A percentile compares a stretch with the other conserved stretches of the same genome.
Conservation (phyloP, 2,888 invertebrate species). For the Dryocosmus kuriphilus region DNA sequence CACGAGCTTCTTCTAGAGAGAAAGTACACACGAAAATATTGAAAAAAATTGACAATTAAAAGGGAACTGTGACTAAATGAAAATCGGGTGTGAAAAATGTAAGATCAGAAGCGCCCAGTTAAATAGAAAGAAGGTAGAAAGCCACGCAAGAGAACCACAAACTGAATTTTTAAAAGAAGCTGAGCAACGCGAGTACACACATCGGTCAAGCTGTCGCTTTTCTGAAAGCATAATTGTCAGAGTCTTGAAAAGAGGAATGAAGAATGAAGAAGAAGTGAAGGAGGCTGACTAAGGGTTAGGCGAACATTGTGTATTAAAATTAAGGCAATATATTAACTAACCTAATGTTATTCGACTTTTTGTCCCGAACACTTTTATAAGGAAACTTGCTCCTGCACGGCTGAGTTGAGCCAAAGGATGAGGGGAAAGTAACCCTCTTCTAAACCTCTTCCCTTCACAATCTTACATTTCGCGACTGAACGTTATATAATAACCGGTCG, state of each 20-base stretch:
- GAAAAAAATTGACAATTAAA: not conserved
- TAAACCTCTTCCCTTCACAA: constrained; percentile 26
- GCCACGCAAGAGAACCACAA: not conserved
- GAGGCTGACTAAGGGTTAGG: not conserved
- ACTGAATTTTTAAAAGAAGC: constrained; percentile 1
- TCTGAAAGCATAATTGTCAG: not conserved
- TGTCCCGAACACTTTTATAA: constrained; percentile 55
- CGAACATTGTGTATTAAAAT: constrained; percentile 64
- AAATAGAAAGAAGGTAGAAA: not conserved
- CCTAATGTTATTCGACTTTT: constrained; percentile 64
- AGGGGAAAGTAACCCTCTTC: constrained; percentile 19
- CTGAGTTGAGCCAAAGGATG: not conserved
- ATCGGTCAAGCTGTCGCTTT: constrained; percentile 11
- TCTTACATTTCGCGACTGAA: constrained; percentile 51
- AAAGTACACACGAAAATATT: not conserved
- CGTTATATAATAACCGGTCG: constrained; percentile 54
- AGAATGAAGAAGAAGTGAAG: constrained; percentile 2
- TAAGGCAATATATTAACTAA: constrained; percentile 64
- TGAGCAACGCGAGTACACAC: not conserved
- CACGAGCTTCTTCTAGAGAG: not conserved
- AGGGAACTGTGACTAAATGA: too few relatives aligned
- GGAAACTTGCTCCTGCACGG: constrained; percentile 40
- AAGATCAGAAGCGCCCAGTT: not conserved
- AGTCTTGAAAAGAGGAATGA: constrained; percentile 28
- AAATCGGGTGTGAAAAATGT: too few relatives aligned